Evolutionary conservation across 2,113 vertebrate species (phyloP), one percentile per base, ranked within the genome.

Genomic region (Fulica atra): DNA sequence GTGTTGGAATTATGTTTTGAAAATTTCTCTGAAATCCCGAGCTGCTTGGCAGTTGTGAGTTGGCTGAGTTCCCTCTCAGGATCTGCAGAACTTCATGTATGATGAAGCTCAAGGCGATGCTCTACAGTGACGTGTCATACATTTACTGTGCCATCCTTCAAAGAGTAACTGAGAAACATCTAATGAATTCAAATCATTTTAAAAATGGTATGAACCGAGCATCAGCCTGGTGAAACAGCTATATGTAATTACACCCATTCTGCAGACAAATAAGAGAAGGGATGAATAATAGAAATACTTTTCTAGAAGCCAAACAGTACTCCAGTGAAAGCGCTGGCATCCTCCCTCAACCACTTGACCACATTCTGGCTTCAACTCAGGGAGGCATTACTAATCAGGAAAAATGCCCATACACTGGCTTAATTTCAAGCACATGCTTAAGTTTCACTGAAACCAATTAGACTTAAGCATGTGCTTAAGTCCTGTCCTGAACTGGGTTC

Each of bases 311-410:
- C 92, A 90, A 77, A 78, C 60, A 86, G 92, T 73, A 18, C 81
- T 93, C 54, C 92, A 94, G 79, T 92, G 93, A 74, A 95, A 92
- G 95, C 81, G 2, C 69, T 94, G 90, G 95, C 92, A 94, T 89
- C 80, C 23, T 93, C 88, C 82, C 65, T 88, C 69, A 88, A 23
- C 83, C 86, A 79, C 92, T 97, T 81, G 92, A 96, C 93, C 92
- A 84, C 93, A 92, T 78, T 92, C 80, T 96, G 95, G 93, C 95
- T 92, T 76, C 48, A 50, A 1, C 78, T 92, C 95, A 96, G 95
- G 95, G 92, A 97, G 95, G 92, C 96, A 96, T 96, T 96, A 93
- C 96, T 96, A 96, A 96, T 96, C 95, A 94, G 92, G 96, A 88
- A 94, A 90, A 96, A 90, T 91, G 93, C 70, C 93, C 86, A 91